phyloP scores from a whole-genome alignment of 2,888 invertebrate genomes.

The Leistus spinibarbis region DNA sequence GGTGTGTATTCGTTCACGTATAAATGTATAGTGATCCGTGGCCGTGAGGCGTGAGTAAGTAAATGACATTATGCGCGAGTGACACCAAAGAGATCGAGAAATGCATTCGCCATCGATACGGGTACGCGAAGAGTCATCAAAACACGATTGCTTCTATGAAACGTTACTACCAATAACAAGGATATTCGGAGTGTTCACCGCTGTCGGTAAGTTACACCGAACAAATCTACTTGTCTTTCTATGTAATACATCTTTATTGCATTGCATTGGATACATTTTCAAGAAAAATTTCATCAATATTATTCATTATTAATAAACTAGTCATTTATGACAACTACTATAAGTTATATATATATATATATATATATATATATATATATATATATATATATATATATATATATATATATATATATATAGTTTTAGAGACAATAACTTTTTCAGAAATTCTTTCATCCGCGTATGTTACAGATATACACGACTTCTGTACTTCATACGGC shows the following conservation, averaged over 20 bases:
- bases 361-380: neutral
- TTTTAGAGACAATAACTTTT: neutral
- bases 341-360: neutral
- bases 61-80: neutral
- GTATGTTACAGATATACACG: too few relatives aligned
- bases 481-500: too few relatives aligned
- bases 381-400: neutral
- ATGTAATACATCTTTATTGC: neutral
- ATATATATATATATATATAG: neutral
- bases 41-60: neutral
- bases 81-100: neutral
- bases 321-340: neutral
- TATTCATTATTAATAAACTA: neutral
- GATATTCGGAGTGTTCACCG: constrained; percentile 52
- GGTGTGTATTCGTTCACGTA: neutral
- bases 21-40: neutral
- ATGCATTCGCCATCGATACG: constrained; percentile 26
- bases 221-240: neutral
- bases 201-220: constrained; percentile 49
- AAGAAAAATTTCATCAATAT: neutral
- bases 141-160: constrained; percentile 47
- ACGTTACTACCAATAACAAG: constrained; percentile 50
- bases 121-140: constrained; percentile 21
- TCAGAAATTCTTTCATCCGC: too few relatives aligned
- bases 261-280: neutral